Conservation (phyloP, 2,113 vertebrate genomes). For the Pteronura brasiliensis region DNA sequence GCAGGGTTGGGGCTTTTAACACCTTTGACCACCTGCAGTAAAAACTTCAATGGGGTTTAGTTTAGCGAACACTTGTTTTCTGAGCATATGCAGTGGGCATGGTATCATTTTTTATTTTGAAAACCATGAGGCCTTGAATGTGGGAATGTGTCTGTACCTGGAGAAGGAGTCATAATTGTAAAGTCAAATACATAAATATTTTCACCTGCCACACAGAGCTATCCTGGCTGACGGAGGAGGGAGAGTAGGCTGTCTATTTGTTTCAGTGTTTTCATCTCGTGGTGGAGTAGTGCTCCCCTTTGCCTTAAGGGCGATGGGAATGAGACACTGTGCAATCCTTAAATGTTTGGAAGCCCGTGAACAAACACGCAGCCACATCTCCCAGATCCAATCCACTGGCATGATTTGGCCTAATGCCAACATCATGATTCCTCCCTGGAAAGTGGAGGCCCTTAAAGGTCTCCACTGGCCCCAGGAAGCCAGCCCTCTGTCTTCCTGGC, state of each 20-base stretch:
- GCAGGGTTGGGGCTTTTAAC: too few species aligned
- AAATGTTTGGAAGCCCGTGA: neutral
- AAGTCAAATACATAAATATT: neutral
- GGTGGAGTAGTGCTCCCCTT: neutral
- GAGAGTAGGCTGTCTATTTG: neutral
- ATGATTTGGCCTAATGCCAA: neutral
- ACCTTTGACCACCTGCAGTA: neutral
- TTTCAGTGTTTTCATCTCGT: neutral
- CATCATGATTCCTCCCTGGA: neutral
- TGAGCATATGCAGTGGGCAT: neutral
- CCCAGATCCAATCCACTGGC: rapidly evolving
- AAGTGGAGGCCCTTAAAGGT: rapidly evolving
- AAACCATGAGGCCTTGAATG: neutral
- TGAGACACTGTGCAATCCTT: neutral
- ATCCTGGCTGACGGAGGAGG: rapidly evolving
- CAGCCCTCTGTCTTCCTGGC: neutral
- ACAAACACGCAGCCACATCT: neutral
- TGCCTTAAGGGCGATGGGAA: neutral
- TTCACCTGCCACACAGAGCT: neutral
- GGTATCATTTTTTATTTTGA: neutral
- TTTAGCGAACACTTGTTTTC: neutral
- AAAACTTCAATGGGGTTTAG: neutral
- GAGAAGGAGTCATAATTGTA: neutral
- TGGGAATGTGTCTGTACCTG: neutral
- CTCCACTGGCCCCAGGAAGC: neutral